Evolutionary conservation across 2,113 vertebrate genomes (phyloP).

Genomic region (Lucifuga dentata): DNA sequence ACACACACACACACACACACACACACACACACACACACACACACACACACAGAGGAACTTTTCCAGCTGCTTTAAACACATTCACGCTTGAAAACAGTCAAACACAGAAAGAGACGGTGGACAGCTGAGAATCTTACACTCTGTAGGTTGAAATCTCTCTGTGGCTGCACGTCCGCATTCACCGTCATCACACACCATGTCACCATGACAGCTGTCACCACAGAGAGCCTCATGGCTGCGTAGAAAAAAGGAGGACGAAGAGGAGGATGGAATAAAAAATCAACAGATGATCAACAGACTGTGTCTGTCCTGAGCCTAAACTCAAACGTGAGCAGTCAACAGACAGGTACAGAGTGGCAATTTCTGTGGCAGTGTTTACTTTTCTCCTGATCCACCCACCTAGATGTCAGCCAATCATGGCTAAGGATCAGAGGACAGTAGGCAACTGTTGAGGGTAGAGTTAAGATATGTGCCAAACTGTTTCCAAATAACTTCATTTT

Average conservation of each 20-base stretch:
- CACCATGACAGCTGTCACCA: conserved; percentile 65
- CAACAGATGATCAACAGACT: conserved; percentile 6
- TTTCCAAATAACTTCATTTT: conserved; percentile 29
- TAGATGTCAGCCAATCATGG: conserved; percentile 63
- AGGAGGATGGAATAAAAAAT: conserved; percentile 2
- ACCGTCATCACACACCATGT: conserved; percentile 53
- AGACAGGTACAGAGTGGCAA: conserved; percentile 56
- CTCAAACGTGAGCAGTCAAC: conserved; percentile 17
- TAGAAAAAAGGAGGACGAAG: not conserved
- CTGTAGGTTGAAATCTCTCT: conserved; percentile 81
- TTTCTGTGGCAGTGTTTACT: conserved; percentile 64
- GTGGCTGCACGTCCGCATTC: conserved; percentile 72
- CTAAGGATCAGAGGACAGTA: conserved; percentile 42
- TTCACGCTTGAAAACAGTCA: not conserved
- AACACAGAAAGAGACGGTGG: not conserved
- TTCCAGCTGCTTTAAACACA: conserved; percentile 1
- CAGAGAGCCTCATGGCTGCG: conserved; percentile 74
- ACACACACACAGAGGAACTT: conserved; percentile 14
- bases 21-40: not conserved
- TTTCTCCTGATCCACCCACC: conserved; percentile 70
- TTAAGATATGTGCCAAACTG: conserved; percentile 13
- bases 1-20: conserved; percentile 1
- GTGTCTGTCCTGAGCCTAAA: conserved; percentile 26
- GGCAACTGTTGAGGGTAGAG: conserved; percentile 50
- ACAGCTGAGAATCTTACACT: conserved; percentile 67